A percentile compares a stretch with the other conserved stretches of the same genome.
Evolutionary conservation across 2,888 invertebrate species (phyloP).

Genomic region (Mythimna lalbum): DNA sequence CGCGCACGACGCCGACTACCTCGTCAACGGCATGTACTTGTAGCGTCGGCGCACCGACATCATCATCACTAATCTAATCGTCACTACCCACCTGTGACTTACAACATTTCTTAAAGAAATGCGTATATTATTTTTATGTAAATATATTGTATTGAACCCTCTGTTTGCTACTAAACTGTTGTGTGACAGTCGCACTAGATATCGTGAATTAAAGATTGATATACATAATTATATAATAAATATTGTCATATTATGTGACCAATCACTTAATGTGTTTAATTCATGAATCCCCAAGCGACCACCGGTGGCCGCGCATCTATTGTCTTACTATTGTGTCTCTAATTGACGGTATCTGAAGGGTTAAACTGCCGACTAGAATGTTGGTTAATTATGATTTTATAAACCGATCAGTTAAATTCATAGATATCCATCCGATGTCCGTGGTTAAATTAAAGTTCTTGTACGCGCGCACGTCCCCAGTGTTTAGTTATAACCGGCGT

Average conservation of each 20-base stretch:
- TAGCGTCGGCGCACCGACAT: constrained; percentile 81
- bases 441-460: background rate
- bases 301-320: no score
- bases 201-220: background rate
- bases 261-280: background rate
- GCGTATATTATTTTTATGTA: constrained; percentile 18
- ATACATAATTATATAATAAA: background rate
- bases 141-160: constrained; percentile 25
- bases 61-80: background rate
- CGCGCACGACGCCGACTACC: constrained; percentile 98
- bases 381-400: background rate
- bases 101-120: constrained; percentile 16
- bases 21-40: constrained; percentile 99
- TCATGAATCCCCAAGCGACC: no score
- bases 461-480: background rate
- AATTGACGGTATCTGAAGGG: no score
- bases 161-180: constrained; percentile 17
- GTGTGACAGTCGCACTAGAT: constrained; percentile 2
- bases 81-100: constrained; percentile 8
- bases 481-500: constrained; percentile 10
- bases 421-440: no score
- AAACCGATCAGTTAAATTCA: background rate
- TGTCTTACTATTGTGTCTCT: no score
- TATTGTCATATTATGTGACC: no score
- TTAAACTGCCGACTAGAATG: background rate